Conservation (phyloP, 2,888 invertebrate species). For the Willowsia nigromaculata region DNA sequence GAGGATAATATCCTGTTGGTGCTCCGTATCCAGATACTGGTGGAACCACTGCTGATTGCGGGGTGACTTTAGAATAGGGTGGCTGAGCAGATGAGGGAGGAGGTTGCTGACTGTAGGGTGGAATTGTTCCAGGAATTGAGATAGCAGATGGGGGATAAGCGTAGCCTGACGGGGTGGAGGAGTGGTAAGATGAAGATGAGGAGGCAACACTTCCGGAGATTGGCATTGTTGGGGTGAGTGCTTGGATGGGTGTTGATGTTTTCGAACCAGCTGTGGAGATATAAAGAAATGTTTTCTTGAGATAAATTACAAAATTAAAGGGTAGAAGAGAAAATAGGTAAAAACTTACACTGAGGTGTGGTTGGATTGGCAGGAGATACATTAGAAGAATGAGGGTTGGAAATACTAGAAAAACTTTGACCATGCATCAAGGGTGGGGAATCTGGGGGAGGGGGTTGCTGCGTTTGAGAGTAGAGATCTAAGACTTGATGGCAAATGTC, state of each 20-base stretch:
- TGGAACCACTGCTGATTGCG: slow-evolving; percentile 16
- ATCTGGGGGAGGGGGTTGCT: slow-evolving; percentile 82
- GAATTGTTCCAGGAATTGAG: not conserved
- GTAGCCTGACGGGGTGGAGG: slow-evolving; percentile 6
- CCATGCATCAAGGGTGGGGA: slow-evolving; percentile 75
- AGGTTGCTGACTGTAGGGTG: slow-evolving; percentile 1
- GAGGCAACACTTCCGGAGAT: not conserved
- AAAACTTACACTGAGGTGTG: slow-evolving; percentile 61
- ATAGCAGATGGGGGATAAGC: slow-evolving; percentile 18
- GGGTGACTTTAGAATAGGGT: slow-evolving; percentile 5
- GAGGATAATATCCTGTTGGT: slow-evolving; percentile 53
- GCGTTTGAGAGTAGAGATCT: slow-evolving; percentile 90
- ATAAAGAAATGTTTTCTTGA: not conserved
- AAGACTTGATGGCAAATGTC: slow-evolving; percentile 96
- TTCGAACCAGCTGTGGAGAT: slow-evolving; percentile 54
- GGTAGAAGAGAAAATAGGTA: not conserved
- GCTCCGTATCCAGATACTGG: not conserved
- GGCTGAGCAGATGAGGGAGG: slow-evolving; percentile 5
- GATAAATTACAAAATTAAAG: not conserved
- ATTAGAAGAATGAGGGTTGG: slow-evolving; percentile 54
- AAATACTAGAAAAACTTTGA: not conserved
- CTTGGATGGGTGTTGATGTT: slow-evolving; percentile 69
- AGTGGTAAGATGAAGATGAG: not conserved
- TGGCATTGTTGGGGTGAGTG: slow-evolving; percentile 63
- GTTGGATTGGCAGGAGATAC: slow-evolving; percentile 65